Percentiles rank a stretch among this genome's conserved stretches.
phyloP scores from a whole-genome alignment of 2,797 vertebrate genomes.

The Centropyge bicolor region DNA sequence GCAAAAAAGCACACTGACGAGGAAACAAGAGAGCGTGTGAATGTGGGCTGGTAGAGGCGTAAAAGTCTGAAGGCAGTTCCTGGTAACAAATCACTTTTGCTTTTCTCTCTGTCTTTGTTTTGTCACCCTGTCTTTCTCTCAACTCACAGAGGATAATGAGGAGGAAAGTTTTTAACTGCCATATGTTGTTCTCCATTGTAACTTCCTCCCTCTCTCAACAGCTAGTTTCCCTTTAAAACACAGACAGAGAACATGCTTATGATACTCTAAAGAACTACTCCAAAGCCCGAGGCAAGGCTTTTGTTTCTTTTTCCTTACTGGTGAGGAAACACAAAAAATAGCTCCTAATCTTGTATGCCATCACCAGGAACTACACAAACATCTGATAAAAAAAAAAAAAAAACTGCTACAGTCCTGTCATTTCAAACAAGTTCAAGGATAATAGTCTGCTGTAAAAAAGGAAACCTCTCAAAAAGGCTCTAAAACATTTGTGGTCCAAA shows the following conservation, averaged over 20 bases:
- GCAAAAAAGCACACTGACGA: constrained; percentile 42
- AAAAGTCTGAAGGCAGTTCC: constrained; percentile 49
- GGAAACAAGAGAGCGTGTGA: constrained; percentile 65
- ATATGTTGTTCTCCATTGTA: constrained; percentile 45
- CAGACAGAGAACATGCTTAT: constrained; percentile 1
- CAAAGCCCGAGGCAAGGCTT: neutral
- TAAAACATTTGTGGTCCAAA: neutral
- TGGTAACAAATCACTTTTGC: constrained; percentile 35
- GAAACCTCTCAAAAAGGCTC: neutral
- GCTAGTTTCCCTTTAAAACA: constrained; percentile 47
- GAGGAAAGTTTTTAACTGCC: constrained; percentile 21
- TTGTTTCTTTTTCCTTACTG: constrained; percentile 25
- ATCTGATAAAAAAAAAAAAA: neutral
- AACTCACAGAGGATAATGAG: neutral
- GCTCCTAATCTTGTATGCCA: neutral
- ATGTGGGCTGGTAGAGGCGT: constrained; percentile 5
- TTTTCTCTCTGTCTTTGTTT: constrained; percentile 16
- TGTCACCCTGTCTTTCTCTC: constrained; percentile 17
- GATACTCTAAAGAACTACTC: constrained; percentile 17
- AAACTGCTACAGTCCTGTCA: neutral
- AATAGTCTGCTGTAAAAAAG: neutral
- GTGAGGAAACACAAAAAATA: neutral
- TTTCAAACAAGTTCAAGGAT: neutral
- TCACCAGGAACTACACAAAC: constrained; percentile 1
- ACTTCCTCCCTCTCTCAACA: constrained; percentile 67